phyloP scores from a whole-genome alignment of 2,888 invertebrate species.

The Nomada ferruginata region DNA sequence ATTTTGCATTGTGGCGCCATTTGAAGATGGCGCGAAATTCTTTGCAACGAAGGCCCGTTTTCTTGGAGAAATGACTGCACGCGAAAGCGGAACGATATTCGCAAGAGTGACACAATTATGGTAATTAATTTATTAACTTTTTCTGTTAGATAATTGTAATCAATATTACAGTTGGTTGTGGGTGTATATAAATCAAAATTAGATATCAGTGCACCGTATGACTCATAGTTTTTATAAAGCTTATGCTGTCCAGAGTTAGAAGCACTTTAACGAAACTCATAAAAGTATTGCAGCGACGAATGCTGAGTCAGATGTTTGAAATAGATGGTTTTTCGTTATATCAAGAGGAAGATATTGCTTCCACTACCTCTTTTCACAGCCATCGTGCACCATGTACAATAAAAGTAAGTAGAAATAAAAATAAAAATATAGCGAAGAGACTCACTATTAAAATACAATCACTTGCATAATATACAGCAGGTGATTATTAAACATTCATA shows the following conservation, averaged over 20 bases:
- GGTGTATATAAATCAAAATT: conserved; percentile 38
- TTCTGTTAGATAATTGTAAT: too few relatives aligned
- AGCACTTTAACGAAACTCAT: conserved; percentile 55
- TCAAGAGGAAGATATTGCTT: conserved; percentile 21
- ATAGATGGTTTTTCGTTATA: conserved; percentile 54
- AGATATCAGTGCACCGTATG: conserved; percentile 24
- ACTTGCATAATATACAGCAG: too few relatives aligned
- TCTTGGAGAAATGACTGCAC: neutral
- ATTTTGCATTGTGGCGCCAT: neutral
- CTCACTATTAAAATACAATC: too few relatives aligned
- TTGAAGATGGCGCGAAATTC: neutral
- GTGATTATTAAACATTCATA: too few relatives aligned
- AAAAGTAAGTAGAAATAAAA: neutral
- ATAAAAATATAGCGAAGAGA: neutral
- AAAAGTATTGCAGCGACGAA: conserved; percentile 55
- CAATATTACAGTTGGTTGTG: neutral
- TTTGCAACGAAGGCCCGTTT: too few relatives aligned
- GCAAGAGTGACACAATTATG: neutral
- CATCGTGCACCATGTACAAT: neutral
- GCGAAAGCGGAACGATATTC: neutral
- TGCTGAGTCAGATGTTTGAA: conserved; percentile 66
- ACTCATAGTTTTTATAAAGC: conserved; percentile 53
- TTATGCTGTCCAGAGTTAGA: conserved; percentile 67
- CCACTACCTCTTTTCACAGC: neutral
- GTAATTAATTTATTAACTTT: too few relatives aligned